These are phyloP conservation scores for Myocastor coypus DNA, from an alignment of 2,113 vertebrate genomes.

Conservation along the genomic window DNA sequence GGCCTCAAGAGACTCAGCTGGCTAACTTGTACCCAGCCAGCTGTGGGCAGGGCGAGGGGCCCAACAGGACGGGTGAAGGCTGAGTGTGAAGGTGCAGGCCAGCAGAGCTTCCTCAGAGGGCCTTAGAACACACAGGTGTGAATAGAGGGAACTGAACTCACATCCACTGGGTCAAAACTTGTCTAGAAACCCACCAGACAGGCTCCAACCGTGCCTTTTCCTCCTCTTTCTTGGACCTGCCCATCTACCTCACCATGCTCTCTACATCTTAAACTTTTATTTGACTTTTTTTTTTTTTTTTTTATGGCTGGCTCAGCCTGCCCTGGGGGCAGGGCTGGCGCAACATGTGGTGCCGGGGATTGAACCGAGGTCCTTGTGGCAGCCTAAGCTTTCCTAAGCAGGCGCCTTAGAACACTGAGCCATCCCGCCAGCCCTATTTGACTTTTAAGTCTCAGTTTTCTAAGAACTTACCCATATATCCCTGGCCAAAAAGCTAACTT, in stretches of 20 bases:
- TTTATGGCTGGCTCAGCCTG: too few species aligned
- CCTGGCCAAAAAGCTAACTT: background rate
- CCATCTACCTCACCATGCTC: background rate
- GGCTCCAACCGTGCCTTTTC: background rate
- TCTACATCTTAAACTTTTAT: conserved; percentile 36
- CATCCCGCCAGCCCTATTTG: too few species aligned
- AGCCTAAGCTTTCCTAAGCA: too few species aligned
- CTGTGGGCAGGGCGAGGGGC: background rate
- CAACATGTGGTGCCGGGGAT: too few species aligned
- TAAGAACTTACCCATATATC: background rate
- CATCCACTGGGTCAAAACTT: conserved; percentile 26
- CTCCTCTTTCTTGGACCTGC: background rate
- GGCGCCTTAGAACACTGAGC: too few species aligned
- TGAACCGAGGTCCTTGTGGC: too few species aligned
- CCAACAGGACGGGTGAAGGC: background rate
- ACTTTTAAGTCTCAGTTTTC: conserved; percentile 12
- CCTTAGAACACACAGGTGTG: background rate
- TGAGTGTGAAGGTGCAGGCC: background rate
- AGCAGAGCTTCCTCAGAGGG: background rate
- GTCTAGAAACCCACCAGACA: background rate
- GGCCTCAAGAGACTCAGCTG: background rate
- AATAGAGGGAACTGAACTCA: conserved; percentile 8
- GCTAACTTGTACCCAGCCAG: background rate
- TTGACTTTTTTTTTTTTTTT: too few species aligned
- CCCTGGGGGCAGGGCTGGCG: too few species aligned